These are phyloP conservation scores for Mirza zaza DNA, from an alignment of 2,113 vertebrate genomes.

Conservation along the genomic window DNA sequence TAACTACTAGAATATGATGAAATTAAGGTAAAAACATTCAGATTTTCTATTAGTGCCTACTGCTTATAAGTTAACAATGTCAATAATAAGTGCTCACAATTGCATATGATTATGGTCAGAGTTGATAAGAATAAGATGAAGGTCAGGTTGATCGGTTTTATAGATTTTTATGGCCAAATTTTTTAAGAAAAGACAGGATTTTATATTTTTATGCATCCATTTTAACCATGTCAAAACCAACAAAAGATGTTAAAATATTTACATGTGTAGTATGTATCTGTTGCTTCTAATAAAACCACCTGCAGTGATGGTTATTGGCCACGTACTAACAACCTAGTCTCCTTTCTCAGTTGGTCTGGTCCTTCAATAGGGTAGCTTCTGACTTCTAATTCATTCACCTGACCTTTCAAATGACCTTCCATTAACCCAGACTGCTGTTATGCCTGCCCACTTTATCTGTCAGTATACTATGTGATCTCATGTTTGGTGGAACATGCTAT, in stretches of 20 bases:
- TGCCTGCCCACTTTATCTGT: not conserved
- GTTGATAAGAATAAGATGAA: not conserved
- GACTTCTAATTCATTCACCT: not conserved
- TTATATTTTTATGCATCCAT: not conserved
- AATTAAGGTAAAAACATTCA: not conserved
- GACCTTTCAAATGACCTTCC: not conserved
- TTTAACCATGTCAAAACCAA: not conserved
- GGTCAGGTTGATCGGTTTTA: not conserved
- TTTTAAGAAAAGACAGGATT: not conserved
- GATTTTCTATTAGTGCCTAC: not conserved
- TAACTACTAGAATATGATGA: not conserved
- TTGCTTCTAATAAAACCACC: not conserved
- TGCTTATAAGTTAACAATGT: not conserved
- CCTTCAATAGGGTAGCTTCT: not conserved
- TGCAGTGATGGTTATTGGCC: not conserved
- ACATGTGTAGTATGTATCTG: rapidly evolving
- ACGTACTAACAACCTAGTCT: not conserved
- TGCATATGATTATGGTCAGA: not conserved
- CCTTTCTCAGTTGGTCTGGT: not conserved
- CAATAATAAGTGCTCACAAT: not conserved
- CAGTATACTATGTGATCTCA: not conserved
- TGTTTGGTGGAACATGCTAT: not conserved
- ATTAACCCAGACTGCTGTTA: not conserved
- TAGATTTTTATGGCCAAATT: not conserved
- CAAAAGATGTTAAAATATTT: not conserved